These are phyloP conservation scores for Tridacna gigas DNA, from an alignment of 2,888 invertebrate genomes.

Conservation along the genomic window DNA sequence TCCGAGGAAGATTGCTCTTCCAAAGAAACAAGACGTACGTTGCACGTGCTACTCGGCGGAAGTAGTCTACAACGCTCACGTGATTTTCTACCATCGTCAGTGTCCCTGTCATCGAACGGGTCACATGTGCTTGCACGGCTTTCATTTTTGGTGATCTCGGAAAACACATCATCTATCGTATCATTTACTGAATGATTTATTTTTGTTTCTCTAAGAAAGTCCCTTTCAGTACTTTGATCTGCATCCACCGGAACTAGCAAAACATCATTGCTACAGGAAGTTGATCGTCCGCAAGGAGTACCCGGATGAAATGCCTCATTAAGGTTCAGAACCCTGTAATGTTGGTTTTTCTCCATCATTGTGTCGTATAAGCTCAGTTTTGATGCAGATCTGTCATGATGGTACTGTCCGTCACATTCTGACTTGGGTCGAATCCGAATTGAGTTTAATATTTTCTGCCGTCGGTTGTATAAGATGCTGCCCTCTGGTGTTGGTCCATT, in stretches of 20 bases:
- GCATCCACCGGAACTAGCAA: constrained; percentile 51
- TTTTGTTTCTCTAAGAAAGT: constrained; percentile 4
- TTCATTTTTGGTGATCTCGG: not conserved
- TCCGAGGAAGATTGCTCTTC: constrained; percentile 59
- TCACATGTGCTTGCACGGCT: constrained; percentile 26
- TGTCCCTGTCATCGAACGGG: constrained; percentile 49
- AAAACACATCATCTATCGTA: not conserved
- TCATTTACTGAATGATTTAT: not conserved
- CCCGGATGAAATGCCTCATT: constrained; percentile 28
- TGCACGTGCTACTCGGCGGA: constrained; percentile 42
- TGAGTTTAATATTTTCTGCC: constrained; percentile 66
- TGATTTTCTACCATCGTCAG: not conserved
- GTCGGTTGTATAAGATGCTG: constrained; percentile 69
- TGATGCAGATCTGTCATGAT: constrained; percentile 61
- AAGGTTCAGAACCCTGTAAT: constrained; percentile 61
- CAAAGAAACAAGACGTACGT: constrained; percentile 51
- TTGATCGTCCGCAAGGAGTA: constrained; percentile 29
- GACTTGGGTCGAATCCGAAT: constrained; percentile 70
- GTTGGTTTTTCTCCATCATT: constrained; percentile 69
- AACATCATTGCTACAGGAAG: constrained; percentile 36
- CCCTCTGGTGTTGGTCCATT: constrained; percentile 70
- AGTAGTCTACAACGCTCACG: constrained; percentile 15
- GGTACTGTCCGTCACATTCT: constrained; percentile 60
- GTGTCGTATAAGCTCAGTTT: constrained; percentile 56
- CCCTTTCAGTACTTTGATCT: constrained; percentile 30